A percentile compares a stretch with the other conserved stretches of the same genome.
These are phyloP conservation scores for Cancer borealis DNA, from an alignment of 2,888 invertebrate species.

Conservation along the genomic window DNA sequence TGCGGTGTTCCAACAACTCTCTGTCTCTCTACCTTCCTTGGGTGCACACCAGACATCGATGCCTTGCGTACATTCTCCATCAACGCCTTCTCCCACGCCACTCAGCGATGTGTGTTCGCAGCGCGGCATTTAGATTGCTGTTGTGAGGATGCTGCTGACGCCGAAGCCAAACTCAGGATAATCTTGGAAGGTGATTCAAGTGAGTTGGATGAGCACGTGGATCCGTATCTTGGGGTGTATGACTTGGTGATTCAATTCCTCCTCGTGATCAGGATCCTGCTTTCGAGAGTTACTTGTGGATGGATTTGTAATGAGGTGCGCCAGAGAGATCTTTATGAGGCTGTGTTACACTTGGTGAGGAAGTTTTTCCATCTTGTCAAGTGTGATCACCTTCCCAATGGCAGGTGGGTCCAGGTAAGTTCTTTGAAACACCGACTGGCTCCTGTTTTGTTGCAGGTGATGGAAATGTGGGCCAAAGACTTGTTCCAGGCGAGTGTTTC, in stretches of 20 bases:
- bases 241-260: conserved; percentile 31
- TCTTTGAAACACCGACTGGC: neutral
- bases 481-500: neutral
- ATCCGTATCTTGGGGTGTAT: conserved; percentile 48
- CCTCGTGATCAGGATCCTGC: neutral
- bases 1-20: neutral
- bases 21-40: conserved; percentile 55
- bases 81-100: conserved; percentile 36
- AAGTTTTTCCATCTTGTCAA: neutral
- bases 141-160: neutral
- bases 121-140: conserved; percentile 5
- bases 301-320: conserved; percentile 4
- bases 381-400: neutral
- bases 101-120: conserved; percentile 45
- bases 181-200: neutral
- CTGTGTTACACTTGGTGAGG: neutral
- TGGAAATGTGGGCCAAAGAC: conserved; percentile 34
- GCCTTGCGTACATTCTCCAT: neutral
- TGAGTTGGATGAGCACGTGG: neutral
- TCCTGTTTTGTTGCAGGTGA: neutral
- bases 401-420: neutral
- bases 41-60: neutral
- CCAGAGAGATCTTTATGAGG: neutral
- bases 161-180: neutral
- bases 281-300: conserved; percentile 50